Conservation (phyloP, 2,888 invertebrate species). For the Eulithis testata region DNA sequence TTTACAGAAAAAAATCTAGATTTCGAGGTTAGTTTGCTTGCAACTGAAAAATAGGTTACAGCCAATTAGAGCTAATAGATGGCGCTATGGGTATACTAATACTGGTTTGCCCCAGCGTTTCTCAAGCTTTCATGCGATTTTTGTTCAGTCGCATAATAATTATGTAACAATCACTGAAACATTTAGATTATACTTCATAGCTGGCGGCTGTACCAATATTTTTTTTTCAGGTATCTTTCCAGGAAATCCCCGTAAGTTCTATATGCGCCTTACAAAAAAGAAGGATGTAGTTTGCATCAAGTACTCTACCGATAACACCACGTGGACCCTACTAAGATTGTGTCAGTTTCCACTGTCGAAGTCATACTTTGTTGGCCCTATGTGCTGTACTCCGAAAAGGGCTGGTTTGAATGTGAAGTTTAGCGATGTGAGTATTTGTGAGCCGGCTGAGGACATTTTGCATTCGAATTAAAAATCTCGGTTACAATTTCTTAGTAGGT, state of each 20-base stretch:
- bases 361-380: conserved; percentile 59
- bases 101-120: not conserved
- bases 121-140: conserved; percentile 11
- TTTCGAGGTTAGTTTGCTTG: too few relatives aligned
- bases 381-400: conserved; percentile 68
- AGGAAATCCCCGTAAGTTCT: conserved; percentile 67
- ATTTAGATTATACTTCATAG: too few relatives aligned
- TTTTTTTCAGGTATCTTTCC: conserved; percentile 61
- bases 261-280: conserved; percentile 63
- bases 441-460: conserved; percentile 62
- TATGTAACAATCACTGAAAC: too few relatives aligned
- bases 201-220: too few relatives aligned
- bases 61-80: conserved; percentile 7
- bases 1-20: not conserved
- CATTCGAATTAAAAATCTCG: conserved; percentile 57
- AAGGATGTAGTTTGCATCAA: conserved; percentile 63
- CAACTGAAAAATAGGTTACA: too few relatives aligned
- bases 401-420: conserved; percentile 61
- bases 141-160: too few relatives aligned
- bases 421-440: conserved; percentile 51
- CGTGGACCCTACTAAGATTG: conserved; percentile 63
- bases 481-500: too few relatives aligned
- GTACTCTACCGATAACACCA: conserved; percentile 62
- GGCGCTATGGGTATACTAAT: not conserved
- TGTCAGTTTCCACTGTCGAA: conserved; percentile 54